Evolutionary conservation across 2,113 vertebrate species (phyloP), one percentile per base, ranked within the genome.

Genomic region (Sturnus vulgaris): DNA sequence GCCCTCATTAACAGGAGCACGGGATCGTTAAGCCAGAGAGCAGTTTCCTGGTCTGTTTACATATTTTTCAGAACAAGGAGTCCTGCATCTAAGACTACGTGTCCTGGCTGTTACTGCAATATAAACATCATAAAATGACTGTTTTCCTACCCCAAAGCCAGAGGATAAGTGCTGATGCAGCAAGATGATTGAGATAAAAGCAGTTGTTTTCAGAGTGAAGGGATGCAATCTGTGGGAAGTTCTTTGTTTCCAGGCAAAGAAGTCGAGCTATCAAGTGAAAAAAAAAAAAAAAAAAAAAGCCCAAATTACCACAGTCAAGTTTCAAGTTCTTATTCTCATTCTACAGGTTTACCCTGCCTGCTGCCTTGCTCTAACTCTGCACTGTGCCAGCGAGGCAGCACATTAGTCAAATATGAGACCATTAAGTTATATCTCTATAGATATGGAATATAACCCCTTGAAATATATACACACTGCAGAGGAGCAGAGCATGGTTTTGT

Each of bases 391-490:
- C 2, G 0, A 56, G 60, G 80, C 82, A 88, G 76, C 56, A 44
- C 35, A 3, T 90, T 50, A 89, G 44, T 52, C 60, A 82, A 70
- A 66, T 33, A 31, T 13, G 72, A 83, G 47, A 55, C 19, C 11
- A 7, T 70, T 77, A 88, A 81, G 71, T 81, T 93, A 86, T 59
- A 52, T 63, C 40, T 94, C 64, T 73, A 5, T 15, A 78, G 90
- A 61, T 66, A 66, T 5, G 52, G 55, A 44, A 70, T 70, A 86
- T 83, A 88, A 95, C 55, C 68, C 68, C 47, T 57, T 78, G 88
- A 91, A 93, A 96, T 93, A 88, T 37, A 71, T 15, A 66, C 16
- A 9, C 56, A 23, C 87, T 94, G 88, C 79, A 90, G 71, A 92
- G 60, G 82, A 88, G 68, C 82, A 83, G 87, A 85, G n/a, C 55